Evolutionary conservation across 2,113 vertebrate genomes (phyloP), one percentile per base, ranked within the genome.

Genomic region (Nannospalax galili): DNA sequence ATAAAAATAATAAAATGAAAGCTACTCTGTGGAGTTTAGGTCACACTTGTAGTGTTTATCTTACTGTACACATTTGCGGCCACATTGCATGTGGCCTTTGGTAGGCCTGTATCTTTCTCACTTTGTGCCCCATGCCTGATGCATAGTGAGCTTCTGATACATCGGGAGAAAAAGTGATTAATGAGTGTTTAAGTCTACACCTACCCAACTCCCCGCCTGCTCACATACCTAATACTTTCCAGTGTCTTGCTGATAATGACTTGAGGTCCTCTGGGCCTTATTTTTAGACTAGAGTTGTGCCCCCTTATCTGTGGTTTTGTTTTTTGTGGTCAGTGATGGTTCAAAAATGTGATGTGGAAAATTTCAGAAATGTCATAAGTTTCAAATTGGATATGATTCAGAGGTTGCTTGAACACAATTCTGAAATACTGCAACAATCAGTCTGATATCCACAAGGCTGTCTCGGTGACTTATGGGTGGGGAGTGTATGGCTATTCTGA

Each of bases 11-110:
- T 90, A 65, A 74, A 35, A 60, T 48, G 11, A 81, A 86, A 65
- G 62, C 24, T 37, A 90, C 37, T 12, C 32, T 65, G 10, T 7
- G 62, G 24, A 78, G 48, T 87, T 92, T 87, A 84, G 65, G n/a
- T 90, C 20, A 70, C 20, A 94, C 77, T 87, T 87, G 40, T 70
- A 80, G 22, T 75, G 45, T 78, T 81, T 58, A 90, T 90, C 77
- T 8, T 77, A 1, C 73, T n/a, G n/a, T n/a, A n/a, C n/a, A n/a
- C n/a, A n/a, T n/a, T n/a, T n/a, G n/a, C n/a, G 56, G 3, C n/a
- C n/a, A n/a, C 9, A 1, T 9, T 58, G 67, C 67, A 5, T 67
- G 9, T 90, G 72, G 24, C 19, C 30, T 77, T 56, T 37, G 42
- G 42, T 32, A 60, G 52, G 10, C 4, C 17, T n/a, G 7, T 40